Evolutionary conservation across 2,113 vertebrate species (phyloP).

Genomic region (Anseranas semipalmata): DNA sequence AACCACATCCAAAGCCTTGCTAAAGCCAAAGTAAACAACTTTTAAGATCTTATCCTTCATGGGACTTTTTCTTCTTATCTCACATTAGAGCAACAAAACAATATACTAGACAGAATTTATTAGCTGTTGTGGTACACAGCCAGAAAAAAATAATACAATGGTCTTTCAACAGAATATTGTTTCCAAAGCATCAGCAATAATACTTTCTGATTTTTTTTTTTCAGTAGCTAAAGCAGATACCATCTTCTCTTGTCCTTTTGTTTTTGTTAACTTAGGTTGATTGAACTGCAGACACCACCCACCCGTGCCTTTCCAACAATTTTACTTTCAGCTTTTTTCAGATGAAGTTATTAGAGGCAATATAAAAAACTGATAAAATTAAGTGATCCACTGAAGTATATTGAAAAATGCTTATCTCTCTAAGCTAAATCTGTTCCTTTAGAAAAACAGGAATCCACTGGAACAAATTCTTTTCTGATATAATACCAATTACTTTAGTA

Average conservation of each 20-base stretch:
- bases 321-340: background rate
- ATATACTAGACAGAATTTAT: background rate
- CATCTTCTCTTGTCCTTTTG: background rate
- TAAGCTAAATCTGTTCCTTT: background rate
- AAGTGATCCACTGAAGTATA: background rate
- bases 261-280: background rate
- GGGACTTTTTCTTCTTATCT: background rate
- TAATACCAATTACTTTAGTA: background rate
- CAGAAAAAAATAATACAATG: background rate
- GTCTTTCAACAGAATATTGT: background rate
- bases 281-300: background rate
- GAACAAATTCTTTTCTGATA: background rate
- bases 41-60: background rate
- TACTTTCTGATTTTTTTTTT: background rate
- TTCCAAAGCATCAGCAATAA: background rate
- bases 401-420: background rate
- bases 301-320: background rate
- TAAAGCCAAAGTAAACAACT: background rate
- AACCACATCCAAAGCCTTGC: background rate
- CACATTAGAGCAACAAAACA: background rate
- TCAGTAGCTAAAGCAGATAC: background rate
- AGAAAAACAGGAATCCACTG: background rate
- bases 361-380: background rate
- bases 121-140: background rate
- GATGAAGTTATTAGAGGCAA: background rate